Evolutionary conservation across 2,113 vertebrate species (phyloP), one percentile per base, ranked within the genome.

Genomic region (Anthoscopus minutus): DNA sequence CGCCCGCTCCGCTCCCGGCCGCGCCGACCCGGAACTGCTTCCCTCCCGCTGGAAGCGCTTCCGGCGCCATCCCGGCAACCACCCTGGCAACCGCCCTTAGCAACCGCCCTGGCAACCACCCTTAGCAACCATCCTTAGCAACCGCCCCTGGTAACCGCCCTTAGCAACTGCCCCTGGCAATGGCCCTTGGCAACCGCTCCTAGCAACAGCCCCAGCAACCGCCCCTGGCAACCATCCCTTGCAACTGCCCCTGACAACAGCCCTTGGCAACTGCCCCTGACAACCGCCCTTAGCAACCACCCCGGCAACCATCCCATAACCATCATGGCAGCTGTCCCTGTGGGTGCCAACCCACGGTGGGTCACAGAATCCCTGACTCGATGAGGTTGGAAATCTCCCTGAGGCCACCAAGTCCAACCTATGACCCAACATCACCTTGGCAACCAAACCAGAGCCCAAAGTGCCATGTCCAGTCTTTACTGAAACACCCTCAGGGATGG

Each of bases 321-420:
- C 10, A 1, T 6, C 8, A 2, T 56, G 5, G 31, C 23, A 37
- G 37, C 22, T 12, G 14, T 9, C 37, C 37, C 73, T 14, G 16
- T 4, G 50, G 37, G 48, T 17, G 33, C 45, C 2, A 1, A 15
- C 3, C 13, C 21, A 6, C 3, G 1, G 17, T 6, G 31, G 35
- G 37, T 19, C 27, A 28, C 37, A 20, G 5, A 27, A 20, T 14
- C 48, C 33, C 17, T 3, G 8, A 30, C 14, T 35, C 33, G 17
- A 1, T 9, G 1, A 9, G 27, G 12, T 1, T 51, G 67, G 51
- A 51, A 81, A 24, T 37, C 7, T 7, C 64, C 23, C 42, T 21
- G 35, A 30, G 35, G 11, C n/a, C 35, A 11, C 9, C 18, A 8
- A 25, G 28, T 16, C 77, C 37, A 6, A 2, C 15, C 51, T 18